Evolutionary conservation across 2,797 vertebrate species (phyloP), one percentile per base, ranked within the genome.

Genomic region (Semotilus atromaculatus): DNA sequence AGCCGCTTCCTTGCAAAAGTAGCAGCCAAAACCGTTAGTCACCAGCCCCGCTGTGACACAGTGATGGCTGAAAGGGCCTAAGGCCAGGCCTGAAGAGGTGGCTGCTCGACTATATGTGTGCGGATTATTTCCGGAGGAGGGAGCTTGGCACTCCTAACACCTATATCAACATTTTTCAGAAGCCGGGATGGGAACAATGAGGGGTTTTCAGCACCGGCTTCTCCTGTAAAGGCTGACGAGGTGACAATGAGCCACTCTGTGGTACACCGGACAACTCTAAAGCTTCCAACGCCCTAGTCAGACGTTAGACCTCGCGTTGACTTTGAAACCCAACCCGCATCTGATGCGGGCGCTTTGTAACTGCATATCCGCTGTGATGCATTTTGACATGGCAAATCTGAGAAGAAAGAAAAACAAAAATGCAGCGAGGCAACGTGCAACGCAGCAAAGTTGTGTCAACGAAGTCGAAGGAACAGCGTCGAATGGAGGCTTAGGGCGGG

Each of bases 401-500:
- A 84, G 73, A 81, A 67, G 62, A 86, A 89, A 86, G 81, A 48
- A 85, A 88, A 88, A 72, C 55, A 83, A 29, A 77, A 80, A 90
- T 90, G 77, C 91, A 90, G 89, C 88, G 88, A 89, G 92, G 92
- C 93, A 87, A 91, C 85, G 91, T 91, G 21, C 64, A 80, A 80
- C 9, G 31, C 62, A 53, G 45, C 7, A 34, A 38, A 68, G 78
- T 89, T 88, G 85, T 91, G 90, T 91, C 89, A 92, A 92, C 90
- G 88, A 80, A 87, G 71, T 76, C 21, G 84, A 90, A 90, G 89
- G 29, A 90, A 87, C 73, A 87, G 90, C 85, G 84, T 90, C 89
- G 85, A 90, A 91, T 86, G 80, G 51, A 79, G 85, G 80, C 3
- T 14, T 76, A n/a, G 64, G 62, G 91, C 76, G 82, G 91, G 91